Evolutionary conservation across 1,140 invertebrate genomes (phyloP), one percentile per base, ranked within the genome.

Genomic region (Drosophila oshimai): DNA sequence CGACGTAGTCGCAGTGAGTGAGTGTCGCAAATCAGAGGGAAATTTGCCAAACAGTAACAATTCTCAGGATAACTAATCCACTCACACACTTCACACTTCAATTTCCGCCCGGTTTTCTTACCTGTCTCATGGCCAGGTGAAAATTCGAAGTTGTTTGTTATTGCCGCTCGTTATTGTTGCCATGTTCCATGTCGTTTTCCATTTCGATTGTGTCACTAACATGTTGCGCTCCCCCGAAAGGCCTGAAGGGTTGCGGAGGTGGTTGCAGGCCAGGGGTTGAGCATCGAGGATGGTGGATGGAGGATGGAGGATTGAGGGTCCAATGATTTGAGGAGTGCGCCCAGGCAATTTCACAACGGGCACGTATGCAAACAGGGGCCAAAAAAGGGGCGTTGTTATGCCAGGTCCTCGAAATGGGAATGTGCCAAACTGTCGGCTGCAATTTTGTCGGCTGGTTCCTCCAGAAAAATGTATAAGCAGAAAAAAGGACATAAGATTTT

Each of bases 131-230:
- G 47, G 29, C 44, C 26, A 20, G 37, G 42, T 28, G 28, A 69
- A 80, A 68, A 72, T 70, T 78, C 77, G 42, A 75, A 80, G 61
- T 50, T 79, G 60, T 74, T 74, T 84, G 65, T 67, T 72, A 39
- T 72, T 75, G 50, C 39, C 31, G 41, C 33, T 51, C 61, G 47
- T 70, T 79, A 62, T 81, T 68, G 71, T 76, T 75, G 73, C 61
- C 54, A 74, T 79, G 65, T 84, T 74, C 58, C 79, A 86, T 75
- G 79, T 75, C 79, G 80, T 79, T 84, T 84, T 80, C 75, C 80
- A 84, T 84, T 84, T 86, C 79, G 76, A 84, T 86, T 86, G 79
- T 84, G 79, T 84, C 79, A 84, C 50, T 80, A 86, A 84, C 79
- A 84, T 80, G 80, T 75, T 75, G 64, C 80, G 71, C 70, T 58